Percentiles rank a stretch among this genome's conserved stretches.
Conservation (phyloP, 2,888 invertebrate genomes). For the Entomobrya multifasciata region DNA sequence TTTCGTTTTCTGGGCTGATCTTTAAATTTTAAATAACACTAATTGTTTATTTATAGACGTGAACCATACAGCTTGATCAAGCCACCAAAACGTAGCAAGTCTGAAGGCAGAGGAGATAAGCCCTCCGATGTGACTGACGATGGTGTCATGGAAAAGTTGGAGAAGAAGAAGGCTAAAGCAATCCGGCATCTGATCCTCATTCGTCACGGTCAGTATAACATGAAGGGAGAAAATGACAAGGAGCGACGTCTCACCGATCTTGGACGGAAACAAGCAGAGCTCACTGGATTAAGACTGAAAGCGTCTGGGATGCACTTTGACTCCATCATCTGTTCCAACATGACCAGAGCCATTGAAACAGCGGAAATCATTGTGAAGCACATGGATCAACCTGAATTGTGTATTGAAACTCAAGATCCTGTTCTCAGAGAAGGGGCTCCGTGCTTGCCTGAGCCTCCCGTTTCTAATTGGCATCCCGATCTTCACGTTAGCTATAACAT, state of each 20-base stretch:
- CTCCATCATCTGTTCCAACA: constrained; percentile 91
- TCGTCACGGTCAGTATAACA: constrained; percentile 96
- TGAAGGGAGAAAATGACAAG: constrained; percentile 87
- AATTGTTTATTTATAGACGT: constrained; percentile 83
- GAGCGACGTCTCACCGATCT: constrained; percentile 90
- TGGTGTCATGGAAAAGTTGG: constrained; percentile 86
- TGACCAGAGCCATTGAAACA: constrained; percentile 96
- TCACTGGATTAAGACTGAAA: constrained; percentile 90
- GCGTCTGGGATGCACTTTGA: constrained; percentile 90
- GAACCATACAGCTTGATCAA: constrained; percentile 88
- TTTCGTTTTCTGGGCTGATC: not conserved
- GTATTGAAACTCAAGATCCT: constrained; percentile 85
- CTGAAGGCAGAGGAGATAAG: constrained; percentile 44
- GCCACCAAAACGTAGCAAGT: constrained; percentile 82
- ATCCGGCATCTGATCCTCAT: constrained; percentile 93
- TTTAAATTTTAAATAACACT: no score
- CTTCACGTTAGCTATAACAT: constrained; percentile 85
- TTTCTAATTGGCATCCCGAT: constrained; percentile 91
- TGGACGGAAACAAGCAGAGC: constrained; percentile 90
- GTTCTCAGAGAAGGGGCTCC: constrained; percentile 96
- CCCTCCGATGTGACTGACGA: constrained; percentile 84
- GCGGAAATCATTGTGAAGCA: constrained; percentile 87
- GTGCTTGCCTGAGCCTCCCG: constrained; percentile 95
- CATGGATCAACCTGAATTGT: constrained; percentile 80
- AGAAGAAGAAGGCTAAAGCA: constrained; percentile 85